Base-by-base conservation (phyloP, 2,888 invertebrate species). In the Marasmarcha lunaedactyla region DNA sequence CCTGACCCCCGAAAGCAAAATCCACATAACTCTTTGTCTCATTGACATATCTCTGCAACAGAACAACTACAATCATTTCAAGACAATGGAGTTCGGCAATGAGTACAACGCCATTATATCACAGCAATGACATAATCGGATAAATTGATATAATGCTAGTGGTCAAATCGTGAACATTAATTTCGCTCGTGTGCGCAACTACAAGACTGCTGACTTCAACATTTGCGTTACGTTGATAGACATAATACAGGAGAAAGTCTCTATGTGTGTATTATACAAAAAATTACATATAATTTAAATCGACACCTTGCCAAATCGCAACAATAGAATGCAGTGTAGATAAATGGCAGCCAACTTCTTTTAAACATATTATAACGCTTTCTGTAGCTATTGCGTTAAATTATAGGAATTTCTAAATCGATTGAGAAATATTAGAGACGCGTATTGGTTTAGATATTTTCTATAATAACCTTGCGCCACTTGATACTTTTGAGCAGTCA, bases 101-200 rank as follows among this genome's bases (percentile, higher is more conserved):
- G 61, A 53, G 56, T 53, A 57, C 53, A 58, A 35, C 35, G 14
- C 39, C 36, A 44, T 42, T 45, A 42, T 40, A 45, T 42, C 40
- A 57, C 50, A 46, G 42, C 45, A 49, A 46, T 49, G 69, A 70
- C 67, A 66, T 57, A 63, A 72, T 69, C 69, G 49, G 51, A 55
- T 54, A 63, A 68, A 63, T 62, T 63, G 59, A 51, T 55, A 52
- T 55, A 56, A 57, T 54, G 60, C 61, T 61, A 53, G 56, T 51
- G 63, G 63, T 54, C 58, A 57, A 62, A 53, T 72, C 73, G 72
- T 74, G 74, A 68, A 61, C 63, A 55, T 62, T 59, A 59, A 57
- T 60, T 61, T 57, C 71, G 67, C 57, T 77, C 74, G 74, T 74
- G 74, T 67, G 68, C 60, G 60, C 63, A 30, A 30, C 10, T 30